Evolutionary conservation across 2,888 invertebrate genomes (phyloP).

Genomic region (Acleris laterana): DNA sequence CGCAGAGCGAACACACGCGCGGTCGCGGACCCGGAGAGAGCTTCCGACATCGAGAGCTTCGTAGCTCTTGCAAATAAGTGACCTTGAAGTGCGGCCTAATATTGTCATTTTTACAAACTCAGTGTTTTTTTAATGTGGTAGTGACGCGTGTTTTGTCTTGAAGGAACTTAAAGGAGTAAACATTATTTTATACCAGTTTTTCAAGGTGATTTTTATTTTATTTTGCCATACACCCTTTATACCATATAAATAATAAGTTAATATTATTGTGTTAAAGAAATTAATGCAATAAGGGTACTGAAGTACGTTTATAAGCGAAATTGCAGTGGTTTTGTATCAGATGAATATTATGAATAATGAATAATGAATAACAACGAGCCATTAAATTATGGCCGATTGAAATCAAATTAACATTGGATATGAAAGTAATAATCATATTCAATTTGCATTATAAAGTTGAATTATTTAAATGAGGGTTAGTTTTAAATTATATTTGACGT

Average conservation of each 20-base stretch:
- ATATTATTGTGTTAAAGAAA: not conserved
- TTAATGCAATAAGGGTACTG: conserved; percentile 6
- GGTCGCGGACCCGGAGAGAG: conserved; percentile 43
- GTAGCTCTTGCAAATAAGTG: conserved; percentile 48
- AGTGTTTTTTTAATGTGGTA: conserved; percentile 18
- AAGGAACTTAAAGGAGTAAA: conserved; percentile 71
- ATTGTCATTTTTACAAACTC: conserved; percentile 22
- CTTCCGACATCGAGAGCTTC: conserved; percentile 60
- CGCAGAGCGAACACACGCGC: conserved; percentile 62
- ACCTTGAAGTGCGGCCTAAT: conserved; percentile 43
- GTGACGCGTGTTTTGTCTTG: conserved; percentile 60
- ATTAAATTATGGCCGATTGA: conserved; percentile 23
- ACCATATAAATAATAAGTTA: no score
- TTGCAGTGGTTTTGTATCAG: conserved; percentile 14
- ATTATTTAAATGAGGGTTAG: conserved; percentile 3
- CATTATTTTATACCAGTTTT: conserved; percentile 84
- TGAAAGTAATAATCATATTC: conserved; percentile 11
- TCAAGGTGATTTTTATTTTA: conserved; percentile 71
- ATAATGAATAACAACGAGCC: conserved; percentile 28
- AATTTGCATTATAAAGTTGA: conserved; percentile 5
- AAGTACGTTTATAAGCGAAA: conserved; percentile 13
- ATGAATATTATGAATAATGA: conserved; percentile 18
- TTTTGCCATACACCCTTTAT: conserved; percentile 42
- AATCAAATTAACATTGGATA: conserved; percentile 28
- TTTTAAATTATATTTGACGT: not conserved